Conservation (phyloP, 2,888 invertebrate genomes). For the Pseudanteris insignis region DNA sequence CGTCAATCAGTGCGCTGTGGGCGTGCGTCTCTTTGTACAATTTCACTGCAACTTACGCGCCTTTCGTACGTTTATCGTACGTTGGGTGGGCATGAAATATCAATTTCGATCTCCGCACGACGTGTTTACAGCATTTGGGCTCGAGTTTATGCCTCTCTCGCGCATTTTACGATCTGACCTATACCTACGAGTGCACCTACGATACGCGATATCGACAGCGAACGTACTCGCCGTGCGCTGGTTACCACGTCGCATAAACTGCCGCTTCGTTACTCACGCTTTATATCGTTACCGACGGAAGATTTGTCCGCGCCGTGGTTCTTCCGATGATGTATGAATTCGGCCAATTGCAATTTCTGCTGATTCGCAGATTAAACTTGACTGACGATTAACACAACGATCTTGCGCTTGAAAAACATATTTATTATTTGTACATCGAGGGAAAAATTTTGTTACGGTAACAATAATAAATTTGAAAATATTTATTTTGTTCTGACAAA, state of each 20-base stretch:
- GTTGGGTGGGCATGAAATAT: constrained; percentile 53
- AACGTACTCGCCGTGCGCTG: constrained; percentile 33
- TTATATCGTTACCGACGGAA: constrained; percentile 35
- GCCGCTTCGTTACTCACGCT: constrained; percentile 33
- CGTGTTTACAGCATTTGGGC: constrained; percentile 50
- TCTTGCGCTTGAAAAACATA: no score
- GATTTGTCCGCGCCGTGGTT: constrained; percentile 22
- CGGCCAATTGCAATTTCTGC: constrained; percentile 19
- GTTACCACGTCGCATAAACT: constrained; percentile 32
- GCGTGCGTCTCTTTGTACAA: constrained; percentile 44
- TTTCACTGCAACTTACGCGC: constrained; percentile 43
- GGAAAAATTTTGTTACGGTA: no score
- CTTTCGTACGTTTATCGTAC: constrained; percentile 47
- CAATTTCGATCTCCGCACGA: constrained; percentile 54
- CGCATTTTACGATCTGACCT: constrained; percentile 50
- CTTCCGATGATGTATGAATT: constrained; percentile 10
- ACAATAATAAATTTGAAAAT: no score
- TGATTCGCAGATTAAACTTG: no score
- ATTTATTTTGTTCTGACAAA: no score
- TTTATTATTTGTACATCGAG: no score
- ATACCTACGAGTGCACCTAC: constrained; percentile 43
- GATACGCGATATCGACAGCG: constrained; percentile 44
- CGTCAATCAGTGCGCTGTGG: constrained; percentile 42
- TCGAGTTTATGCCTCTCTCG: constrained; percentile 54
- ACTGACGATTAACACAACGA: no score